These are phyloP conservation scores for Aegotheles bennettii DNA, from an alignment of 2,113 vertebrate genomes.

Conservation along the genomic window DNA sequence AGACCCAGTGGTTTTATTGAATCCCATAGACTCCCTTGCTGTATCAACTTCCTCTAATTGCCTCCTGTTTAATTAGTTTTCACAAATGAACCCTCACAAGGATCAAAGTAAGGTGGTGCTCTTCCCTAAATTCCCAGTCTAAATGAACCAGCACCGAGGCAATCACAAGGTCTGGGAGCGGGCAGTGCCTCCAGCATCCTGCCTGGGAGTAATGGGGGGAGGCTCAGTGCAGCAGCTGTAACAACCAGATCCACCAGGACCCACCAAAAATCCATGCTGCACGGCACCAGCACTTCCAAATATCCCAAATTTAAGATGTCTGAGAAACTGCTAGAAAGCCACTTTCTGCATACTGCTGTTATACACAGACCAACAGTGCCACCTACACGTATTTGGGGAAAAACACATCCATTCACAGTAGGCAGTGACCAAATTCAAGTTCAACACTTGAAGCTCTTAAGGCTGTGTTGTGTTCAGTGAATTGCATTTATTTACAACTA, in stretches of 20 bases:
- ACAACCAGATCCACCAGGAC: not conserved
- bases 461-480: rapidly evolving
- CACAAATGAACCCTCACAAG: not conserved
- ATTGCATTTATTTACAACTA: not conserved
- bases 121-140: not conserved
- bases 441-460: not conserved
- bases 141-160: not conserved
- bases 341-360: not conserved
- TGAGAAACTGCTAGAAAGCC: constrained; percentile 32
- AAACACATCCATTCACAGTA: not conserved
- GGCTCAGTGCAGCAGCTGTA: not conserved
- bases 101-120: not conserved
- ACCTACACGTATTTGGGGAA: not conserved
- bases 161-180: not conserved
- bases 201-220: not conserved
- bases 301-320: not conserved
- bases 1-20: not conserved
- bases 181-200: not conserved
- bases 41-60: not conserved
- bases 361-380: constrained; percentile 15
- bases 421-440: not conserved
- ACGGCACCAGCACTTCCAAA: not conserved
- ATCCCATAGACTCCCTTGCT: not conserved
- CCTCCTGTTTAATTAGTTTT: not conserved
- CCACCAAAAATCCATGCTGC: not conserved